A percentile compares a stretch with the other conserved stretches of the same genome.
phyloP scores from a whole-genome alignment of 2,113 vertebrate genomes.

The Rhea americana region DNA sequence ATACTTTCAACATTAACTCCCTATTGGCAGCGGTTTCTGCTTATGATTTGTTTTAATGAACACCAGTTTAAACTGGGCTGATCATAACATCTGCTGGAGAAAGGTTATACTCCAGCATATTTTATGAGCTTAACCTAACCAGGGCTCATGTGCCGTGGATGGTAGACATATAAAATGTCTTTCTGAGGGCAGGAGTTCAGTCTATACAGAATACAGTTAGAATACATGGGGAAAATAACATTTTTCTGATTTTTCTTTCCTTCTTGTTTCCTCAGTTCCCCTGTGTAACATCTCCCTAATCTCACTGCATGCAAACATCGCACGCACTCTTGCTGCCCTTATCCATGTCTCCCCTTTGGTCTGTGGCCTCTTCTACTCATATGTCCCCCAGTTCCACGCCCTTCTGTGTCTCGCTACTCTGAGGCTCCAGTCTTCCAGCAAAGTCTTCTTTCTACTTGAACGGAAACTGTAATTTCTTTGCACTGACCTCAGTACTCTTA shows the following conservation, averaged over 20 bases:
- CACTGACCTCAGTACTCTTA: not conserved
- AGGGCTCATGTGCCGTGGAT: not conserved
- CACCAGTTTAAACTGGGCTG: slow-evolving; percentile 36
- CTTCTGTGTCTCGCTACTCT: not conserved
- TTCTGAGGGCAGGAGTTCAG: not conserved
- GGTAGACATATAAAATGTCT: not conserved
- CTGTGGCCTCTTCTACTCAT: not conserved
- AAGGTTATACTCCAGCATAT: not conserved
- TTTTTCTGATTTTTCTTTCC: not conserved
- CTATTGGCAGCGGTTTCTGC: slow-evolving; percentile 45
- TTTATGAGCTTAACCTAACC: not conserved
- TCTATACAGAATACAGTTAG: not conserved
- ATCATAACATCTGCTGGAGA: slow-evolving; percentile 10
- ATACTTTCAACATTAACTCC: slow-evolving; percentile 51
- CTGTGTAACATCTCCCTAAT: not conserved
- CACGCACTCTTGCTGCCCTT: not conserved
- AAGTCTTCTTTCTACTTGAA: not conserved
- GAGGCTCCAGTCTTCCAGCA: not conserved
- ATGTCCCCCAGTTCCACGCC: not conserved
- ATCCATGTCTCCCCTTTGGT: not conserved
- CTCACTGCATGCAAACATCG: not conserved
- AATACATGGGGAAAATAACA: not conserved
- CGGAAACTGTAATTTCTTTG: not conserved
- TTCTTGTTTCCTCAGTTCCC: not conserved
- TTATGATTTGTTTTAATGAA: slow-evolving; percentile 47